phyloP scores from a whole-genome alignment of 2,797 vertebrate genomes.

The Smutsia gigantea region DNA sequence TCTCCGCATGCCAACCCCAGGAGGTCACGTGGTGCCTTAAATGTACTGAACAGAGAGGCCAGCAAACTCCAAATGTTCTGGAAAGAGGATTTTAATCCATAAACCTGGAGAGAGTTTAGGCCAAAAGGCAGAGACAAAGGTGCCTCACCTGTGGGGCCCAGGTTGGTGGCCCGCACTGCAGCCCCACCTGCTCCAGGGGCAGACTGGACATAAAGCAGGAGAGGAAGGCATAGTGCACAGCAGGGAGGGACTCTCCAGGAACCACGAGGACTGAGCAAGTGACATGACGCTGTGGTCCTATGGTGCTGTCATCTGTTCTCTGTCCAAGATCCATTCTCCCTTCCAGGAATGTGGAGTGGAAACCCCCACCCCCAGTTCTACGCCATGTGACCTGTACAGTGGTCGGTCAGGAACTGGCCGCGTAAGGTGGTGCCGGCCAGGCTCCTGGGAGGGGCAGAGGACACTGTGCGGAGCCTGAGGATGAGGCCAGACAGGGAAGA shows the following conservation, averaged over 20 bases:
- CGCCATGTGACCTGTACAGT: neutral
- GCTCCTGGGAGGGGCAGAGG: neutral
- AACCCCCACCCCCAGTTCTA: neutral
- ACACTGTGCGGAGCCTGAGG: neutral
- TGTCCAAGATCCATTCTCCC: neutral
- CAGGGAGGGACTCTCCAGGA: rapidly evolving
- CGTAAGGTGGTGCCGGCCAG: rapidly evolving
- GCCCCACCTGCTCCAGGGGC: neutral
- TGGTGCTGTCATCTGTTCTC: neutral
- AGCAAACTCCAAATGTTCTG: neutral
- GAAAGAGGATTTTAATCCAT: neutral
- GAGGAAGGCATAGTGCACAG: rapidly evolving
- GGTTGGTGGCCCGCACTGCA: neutral
- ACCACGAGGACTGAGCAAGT: neutral
- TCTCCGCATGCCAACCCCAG: rapidly evolving
- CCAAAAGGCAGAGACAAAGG: neutral
- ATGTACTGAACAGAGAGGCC: neutral
- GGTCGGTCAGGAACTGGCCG: neutral
- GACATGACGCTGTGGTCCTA: rapidly evolving
- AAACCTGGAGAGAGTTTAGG: neutral
- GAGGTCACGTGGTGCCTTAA: neutral
- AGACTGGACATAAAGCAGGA: neutral
- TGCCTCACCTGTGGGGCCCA: neutral
- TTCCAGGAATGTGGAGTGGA: neutral
- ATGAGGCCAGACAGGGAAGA: neutral